Percentiles rank a stretch among this genome's conserved stretches.
Evolutionary conservation across 2,888 invertebrate genomes (phyloP).

Genomic region (Sisyra terminalis): DNA sequence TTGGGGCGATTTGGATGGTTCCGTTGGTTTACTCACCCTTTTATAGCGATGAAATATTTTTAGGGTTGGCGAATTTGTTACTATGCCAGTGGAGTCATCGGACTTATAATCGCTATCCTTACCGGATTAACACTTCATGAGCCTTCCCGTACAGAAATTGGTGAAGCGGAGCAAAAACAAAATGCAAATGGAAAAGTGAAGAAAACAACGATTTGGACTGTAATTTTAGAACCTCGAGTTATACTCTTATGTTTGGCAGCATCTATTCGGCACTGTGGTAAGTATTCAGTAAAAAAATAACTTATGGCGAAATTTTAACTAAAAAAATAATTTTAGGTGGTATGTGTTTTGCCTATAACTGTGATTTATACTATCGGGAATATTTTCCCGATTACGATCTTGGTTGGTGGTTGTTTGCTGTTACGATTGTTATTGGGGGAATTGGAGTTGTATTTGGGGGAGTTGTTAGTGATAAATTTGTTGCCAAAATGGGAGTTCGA

Average conservation of each 20-base stretch:
- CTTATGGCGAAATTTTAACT: neutral
- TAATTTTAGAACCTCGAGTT: slow-evolving; percentile 60
- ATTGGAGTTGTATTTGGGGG: slow-evolving; percentile 62
- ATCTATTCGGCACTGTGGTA: slow-evolving; percentile 73
- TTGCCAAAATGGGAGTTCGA: slow-evolving; percentile 70
- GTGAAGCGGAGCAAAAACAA: slow-evolving; percentile 31
- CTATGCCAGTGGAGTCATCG: slow-evolving; percentile 61
- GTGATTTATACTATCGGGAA: slow-evolving; percentile 72
- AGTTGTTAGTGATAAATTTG: slow-evolving; percentile 70
- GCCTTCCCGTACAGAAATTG: slow-evolving; percentile 58
- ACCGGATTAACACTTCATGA: slow-evolving; percentile 62
- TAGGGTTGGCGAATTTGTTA: slow-evolving; percentile 76
- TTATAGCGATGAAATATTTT: no score
- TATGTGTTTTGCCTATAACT: slow-evolving; percentile 83
- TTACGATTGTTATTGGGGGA: slow-evolving; percentile 71
- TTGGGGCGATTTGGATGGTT: no score
- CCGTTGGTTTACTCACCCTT: no score
- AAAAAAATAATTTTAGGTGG: slow-evolving; percentile 39
- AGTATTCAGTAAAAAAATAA: slow-evolving; percentile 14
- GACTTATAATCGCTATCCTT: slow-evolving; percentile 49
- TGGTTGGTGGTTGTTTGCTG: slow-evolving; percentile 80
- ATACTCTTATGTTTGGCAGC: slow-evolving; percentile 71
- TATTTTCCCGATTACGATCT: slow-evolving; percentile 82
- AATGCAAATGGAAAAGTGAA: slow-evolving; percentile 23
- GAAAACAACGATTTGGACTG: slow-evolving; percentile 51